These are phyloP conservation scores for Sebastes flavidus DNA, from an alignment of 2,797 vertebrate species.

Conservation along the genomic window DNA sequence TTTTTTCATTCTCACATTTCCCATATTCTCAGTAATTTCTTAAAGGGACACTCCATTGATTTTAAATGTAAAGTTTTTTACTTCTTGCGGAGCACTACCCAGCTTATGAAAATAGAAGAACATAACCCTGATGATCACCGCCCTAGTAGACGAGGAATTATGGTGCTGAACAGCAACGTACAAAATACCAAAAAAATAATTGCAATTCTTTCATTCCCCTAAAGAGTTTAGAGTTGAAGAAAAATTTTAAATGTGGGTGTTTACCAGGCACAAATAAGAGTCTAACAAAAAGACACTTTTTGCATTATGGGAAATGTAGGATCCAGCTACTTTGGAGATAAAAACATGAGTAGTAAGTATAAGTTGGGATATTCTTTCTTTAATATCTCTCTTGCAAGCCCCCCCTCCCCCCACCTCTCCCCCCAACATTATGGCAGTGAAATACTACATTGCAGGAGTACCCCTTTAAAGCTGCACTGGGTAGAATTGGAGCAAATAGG, in stretches of 20 bases:
- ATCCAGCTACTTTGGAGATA: not conserved
- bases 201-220: not conserved
- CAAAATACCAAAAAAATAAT: not conserved
- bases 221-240: not conserved
- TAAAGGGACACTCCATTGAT: not conserved
- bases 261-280: not conserved
- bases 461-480: too few species aligned
- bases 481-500: too few species aligned
- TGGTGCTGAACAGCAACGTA: not conserved
- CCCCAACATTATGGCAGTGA: not conserved
- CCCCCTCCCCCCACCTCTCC: too few species aligned
- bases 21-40: not conserved
- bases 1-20: not conserved
- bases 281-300: not conserved
- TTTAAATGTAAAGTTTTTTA: not conserved
- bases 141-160: not conserved
- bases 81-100: fast-evolving
- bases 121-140: not conserved
- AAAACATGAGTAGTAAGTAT: not conserved
- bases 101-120: not conserved
- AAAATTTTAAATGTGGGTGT: not conserved
- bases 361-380: not conserved
- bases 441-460: not conserved
- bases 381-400: not conserved
- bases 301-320: not conserved